Evolutionary conservation across 1,140 invertebrate genomes (phyloP), one percentile per base, ranked within the genome.

Genomic region (Aphelinus atriplicis): DNA sequence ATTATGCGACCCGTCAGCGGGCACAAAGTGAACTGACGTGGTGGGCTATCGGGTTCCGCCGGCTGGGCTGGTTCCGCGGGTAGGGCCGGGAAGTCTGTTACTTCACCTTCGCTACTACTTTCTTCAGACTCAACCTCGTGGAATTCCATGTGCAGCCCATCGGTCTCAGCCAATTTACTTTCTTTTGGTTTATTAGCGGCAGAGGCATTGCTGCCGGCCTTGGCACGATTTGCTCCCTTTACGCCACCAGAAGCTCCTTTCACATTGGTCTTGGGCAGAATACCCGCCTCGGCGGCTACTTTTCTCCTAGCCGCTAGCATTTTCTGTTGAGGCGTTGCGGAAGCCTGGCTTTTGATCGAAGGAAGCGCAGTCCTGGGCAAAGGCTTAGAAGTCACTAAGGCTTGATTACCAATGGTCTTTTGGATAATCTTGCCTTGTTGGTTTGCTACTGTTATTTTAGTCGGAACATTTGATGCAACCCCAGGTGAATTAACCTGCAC

Each of bases 1-100:
- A 93, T 89, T 26, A 93, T 89, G 74, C 91, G 89, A 7, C 93
- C 93, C 1, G 92, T 92, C 1, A 89, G 78, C 6, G 93, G 93
- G 81, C 92, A 93, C 57, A 94, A 84, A 6, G 91, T 91, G 56
- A 94, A 91, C 56, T 92, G 90, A 48, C 91, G 86, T 3, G 91
- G 90, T 48, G 92, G 92, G 82, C 91, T 92, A 2, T 92, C 90
- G 1, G 92, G 90, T 77, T 90, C 89, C 0, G 80, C 47, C 3
- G 78, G 73, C 3, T 81, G 69, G 47, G 92, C 86, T 3, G 90
- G 85, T 53, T 90, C 90, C n/a, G 91, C 83, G 9, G 91, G 90
- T 3, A 83, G 82, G 1, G 91, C 90, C 63, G 90, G 89, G 79
- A 90, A 70, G 45, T 87, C 90, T 45, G 90, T 87, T 5, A 6